These are phyloP conservation scores for Aplochiton taeniatus DNA, from an alignment of 2,797 vertebrate species.

Conservation along the genomic window DNA sequence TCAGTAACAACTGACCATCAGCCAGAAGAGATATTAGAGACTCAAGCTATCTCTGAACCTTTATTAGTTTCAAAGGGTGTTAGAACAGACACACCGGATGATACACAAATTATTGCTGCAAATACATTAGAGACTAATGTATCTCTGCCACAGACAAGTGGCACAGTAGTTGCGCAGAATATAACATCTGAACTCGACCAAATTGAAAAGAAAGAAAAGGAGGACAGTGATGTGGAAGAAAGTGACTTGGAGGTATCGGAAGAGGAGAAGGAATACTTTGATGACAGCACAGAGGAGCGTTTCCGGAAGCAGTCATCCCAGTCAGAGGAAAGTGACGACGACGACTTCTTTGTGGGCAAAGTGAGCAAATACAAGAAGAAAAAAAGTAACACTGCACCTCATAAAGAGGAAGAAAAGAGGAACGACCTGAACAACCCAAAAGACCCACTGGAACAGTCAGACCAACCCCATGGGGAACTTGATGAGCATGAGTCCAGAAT, in stretches of 20 bases:
- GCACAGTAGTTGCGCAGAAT: conserved; percentile 12
- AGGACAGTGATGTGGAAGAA: conserved; percentile 26
- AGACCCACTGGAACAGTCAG: conserved; percentile 8
- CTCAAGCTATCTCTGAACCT: neutral
- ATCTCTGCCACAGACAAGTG: conserved; percentile 7
- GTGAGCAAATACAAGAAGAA: conserved; percentile 84
- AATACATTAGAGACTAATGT: neutral
- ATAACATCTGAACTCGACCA: neutral
- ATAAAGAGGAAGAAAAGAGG: conserved; percentile 28
- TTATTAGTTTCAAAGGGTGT: neutral
- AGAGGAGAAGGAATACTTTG: conserved; percentile 87
- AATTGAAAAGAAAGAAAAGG: neutral
- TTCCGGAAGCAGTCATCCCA: conserved; percentile 89
- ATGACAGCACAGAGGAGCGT: conserved; percentile 96
- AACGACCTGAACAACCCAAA: conserved; percentile 16
- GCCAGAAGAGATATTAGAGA: conserved; percentile 14
- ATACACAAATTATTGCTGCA: conserved; percentile 5
- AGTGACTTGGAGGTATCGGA: conserved; percentile 72
- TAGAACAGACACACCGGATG: conserved; percentile 13
- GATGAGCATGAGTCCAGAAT: conserved; percentile 56
- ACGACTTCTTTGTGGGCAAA: conserved; percentile 95
- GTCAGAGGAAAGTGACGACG: conserved; percentile 84
- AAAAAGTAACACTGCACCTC: conserved; percentile 51
- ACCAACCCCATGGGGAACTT: conserved; percentile 39
- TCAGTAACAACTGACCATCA: neutral